These are phyloP conservation scores for Alca torda DNA, from an alignment of 2,797 vertebrate genomes.

Conservation along the genomic window DNA sequence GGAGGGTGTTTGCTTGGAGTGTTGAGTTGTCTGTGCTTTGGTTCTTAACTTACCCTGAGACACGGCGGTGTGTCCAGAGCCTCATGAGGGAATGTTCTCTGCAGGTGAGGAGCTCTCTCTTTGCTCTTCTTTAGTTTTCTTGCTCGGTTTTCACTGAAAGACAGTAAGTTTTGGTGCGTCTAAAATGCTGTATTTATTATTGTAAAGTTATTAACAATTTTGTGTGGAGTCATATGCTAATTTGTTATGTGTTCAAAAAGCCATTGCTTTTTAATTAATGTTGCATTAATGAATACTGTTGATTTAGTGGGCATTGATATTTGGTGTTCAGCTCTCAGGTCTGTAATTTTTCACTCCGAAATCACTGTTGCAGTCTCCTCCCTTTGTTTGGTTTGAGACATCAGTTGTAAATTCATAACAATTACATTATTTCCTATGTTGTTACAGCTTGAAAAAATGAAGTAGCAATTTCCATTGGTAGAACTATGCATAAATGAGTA, in stretches of 20 bases:
- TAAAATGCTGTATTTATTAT: not conserved
- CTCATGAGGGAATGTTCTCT: fast-evolving
- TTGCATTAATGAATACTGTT: not conserved
- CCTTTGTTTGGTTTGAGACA: not conserved
- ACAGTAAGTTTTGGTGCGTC: fast-evolving
- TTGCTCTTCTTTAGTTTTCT: not conserved
- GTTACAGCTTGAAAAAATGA: not conserved
- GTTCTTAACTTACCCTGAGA: not conserved
- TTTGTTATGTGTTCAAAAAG: not conserved
- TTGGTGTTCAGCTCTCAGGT: not conserved
- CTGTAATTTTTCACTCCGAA: not conserved
- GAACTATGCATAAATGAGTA: not conserved
- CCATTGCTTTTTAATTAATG: not conserved
- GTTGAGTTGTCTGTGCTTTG: not conserved
- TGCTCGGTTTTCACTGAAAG: not conserved
- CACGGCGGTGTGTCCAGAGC: not conserved
- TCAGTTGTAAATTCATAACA: not conserved
- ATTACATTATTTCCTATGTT: not conserved
- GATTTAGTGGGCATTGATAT: not conserved
- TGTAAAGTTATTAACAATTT: not conserved
- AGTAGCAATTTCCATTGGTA: not conserved
- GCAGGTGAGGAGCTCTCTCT: not conserved
- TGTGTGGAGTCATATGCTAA: not conserved
- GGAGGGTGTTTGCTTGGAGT: not conserved
- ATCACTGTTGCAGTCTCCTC: not conserved